Percentiles rank a stretch among this genome's conserved stretches.
These are phyloP conservation scores for Lycodopsis pacificus DNA, from an alignment of 2,797 vertebrate species.

Conservation along the genomic window DNA sequence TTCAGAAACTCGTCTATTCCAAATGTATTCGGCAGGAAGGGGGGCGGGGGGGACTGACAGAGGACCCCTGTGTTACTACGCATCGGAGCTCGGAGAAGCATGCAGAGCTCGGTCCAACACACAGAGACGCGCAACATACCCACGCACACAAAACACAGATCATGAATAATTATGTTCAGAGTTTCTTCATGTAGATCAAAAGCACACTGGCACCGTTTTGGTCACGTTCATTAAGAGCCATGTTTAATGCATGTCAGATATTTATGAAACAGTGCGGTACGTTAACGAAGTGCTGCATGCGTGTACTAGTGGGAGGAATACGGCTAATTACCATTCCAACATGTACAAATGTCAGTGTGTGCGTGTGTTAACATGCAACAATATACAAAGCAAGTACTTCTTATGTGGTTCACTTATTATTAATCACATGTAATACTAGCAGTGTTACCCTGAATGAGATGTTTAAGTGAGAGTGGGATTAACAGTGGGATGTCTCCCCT, in stretches of 20 bases:
- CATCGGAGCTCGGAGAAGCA: constrained; percentile 34
- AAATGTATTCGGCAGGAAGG: constrained; percentile 61
- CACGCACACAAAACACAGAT: constrained; percentile 58
- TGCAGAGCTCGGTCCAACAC: constrained; percentile 31
- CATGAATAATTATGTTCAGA: constrained; percentile 76
- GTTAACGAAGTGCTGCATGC: constrained; percentile 62
- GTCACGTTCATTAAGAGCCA: constrained; percentile 74
- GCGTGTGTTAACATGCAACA: not conserved
- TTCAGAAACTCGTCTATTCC: constrained; percentile 43
- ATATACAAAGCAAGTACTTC: constrained; percentile 7
- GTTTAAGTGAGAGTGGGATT: constrained; percentile 8
- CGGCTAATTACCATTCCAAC: constrained; percentile 55
- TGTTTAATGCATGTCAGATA: constrained; percentile 82
- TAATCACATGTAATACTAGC: constrained; percentile 18
- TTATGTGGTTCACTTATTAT: constrained; percentile 20
- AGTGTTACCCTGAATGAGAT: constrained; percentile 9
- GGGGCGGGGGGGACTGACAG: constrained; percentile 26
- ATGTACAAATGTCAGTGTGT: constrained; percentile 23
- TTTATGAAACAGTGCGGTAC: constrained; percentile 53
- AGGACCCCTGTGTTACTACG: constrained; percentile 37
- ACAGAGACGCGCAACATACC: constrained; percentile 40
- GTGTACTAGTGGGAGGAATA: constrained; percentile 43
- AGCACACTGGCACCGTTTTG: constrained; percentile 69
- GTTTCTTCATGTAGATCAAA: constrained; percentile 78
- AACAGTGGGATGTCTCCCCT: constrained; percentile 19